Evolutionary conservation across 2,113 vertebrate species (phyloP), one percentile per base, ranked within the genome.

Genomic region (Campylomormyrus tamandua): DNA sequence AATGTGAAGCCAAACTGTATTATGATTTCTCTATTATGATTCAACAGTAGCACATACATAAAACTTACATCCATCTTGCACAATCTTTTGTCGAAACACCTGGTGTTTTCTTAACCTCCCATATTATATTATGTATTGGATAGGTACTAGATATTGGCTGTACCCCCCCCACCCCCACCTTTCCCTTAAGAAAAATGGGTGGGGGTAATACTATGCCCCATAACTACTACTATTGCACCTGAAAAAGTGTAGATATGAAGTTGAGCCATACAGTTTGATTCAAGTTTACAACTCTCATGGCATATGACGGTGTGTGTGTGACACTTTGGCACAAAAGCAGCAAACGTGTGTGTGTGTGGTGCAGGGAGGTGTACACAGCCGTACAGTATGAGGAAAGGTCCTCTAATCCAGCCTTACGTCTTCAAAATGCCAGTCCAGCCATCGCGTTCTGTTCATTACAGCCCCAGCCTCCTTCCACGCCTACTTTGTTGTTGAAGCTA

Each of bases 1-100:
- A 91, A 91, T 91, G 90, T 91, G 90, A 90, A 91, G 91, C 91
- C 91, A 91, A 89, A 88, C 88, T 90, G 90, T 91, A 88, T 91
- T 91, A 77, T 48, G 39, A 88, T 77, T 52, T 62, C 46, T 89
- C 90, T 24, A 42, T 87, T 90, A 74, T 62, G 90, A 86, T 90
- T 90, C 88, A 90, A 87, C 11, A 80, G 89, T 87, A 91, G 90
- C 90, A 87, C 70, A 87, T 52, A 77, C 62, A 90, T 87, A 42
- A 77, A 21, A 45, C 70, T 39, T 87, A 87, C 39, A 83, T 85
- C 15, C 84, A 87, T 90, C 42, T 86, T 87, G 83, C 83, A 84
- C 83, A 84, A 84, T 84, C 80, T 84, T 84, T 9, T 84, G 80
- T 84, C 45, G 17, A 46, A 84, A 48, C 80, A 42, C 21, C 2